These are phyloP conservation scores for Luidia sarsii DNA, from an alignment of 53 echinoderm and acorn worm genomes.

Conservation along the genomic window DNA sequence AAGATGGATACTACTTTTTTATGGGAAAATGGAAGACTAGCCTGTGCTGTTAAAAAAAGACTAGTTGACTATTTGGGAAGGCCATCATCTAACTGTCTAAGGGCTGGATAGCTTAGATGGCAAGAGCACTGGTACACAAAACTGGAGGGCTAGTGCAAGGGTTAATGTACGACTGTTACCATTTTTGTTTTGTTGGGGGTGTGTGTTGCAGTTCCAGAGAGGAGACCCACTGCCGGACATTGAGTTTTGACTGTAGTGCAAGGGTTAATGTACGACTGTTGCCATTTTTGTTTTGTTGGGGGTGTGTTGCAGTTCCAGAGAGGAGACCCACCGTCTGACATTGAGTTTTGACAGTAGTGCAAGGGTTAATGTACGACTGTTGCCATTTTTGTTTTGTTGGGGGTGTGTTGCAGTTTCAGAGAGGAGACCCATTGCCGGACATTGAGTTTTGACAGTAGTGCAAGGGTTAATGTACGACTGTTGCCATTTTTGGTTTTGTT, in stretches of 20 bases:
- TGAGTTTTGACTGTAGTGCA: constrained; percentile 46
- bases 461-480: not conserved
- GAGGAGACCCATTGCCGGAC: constrained; percentile 87
- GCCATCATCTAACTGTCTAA: no score
- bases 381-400: not conserved
- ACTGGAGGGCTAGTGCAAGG: no score
- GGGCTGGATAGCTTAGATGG: no score
- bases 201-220: constrained; percentile 83
- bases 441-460: constrained; percentile 73
- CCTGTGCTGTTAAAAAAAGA: no score
- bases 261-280: not conserved
- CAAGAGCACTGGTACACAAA: no score
- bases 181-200: no score
- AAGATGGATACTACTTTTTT: no score
- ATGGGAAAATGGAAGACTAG: no score
- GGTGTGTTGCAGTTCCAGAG: constrained; percentile 72
- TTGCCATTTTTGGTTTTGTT: not conserved
- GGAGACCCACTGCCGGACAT: constrained; percentile 87
- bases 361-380: not conserved
- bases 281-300: not conserved
- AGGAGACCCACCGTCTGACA: constrained; percentile 84
- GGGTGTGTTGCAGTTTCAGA: constrained; percentile 68
- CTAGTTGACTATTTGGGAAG: no score
- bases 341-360: constrained; percentile 70
- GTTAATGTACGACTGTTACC: no score